Evolutionary conservation across 2,797 vertebrate genomes (phyloP), one percentile per base, ranked within the genome.

Genomic region (Lutjanus argentimaculatus): DNA sequence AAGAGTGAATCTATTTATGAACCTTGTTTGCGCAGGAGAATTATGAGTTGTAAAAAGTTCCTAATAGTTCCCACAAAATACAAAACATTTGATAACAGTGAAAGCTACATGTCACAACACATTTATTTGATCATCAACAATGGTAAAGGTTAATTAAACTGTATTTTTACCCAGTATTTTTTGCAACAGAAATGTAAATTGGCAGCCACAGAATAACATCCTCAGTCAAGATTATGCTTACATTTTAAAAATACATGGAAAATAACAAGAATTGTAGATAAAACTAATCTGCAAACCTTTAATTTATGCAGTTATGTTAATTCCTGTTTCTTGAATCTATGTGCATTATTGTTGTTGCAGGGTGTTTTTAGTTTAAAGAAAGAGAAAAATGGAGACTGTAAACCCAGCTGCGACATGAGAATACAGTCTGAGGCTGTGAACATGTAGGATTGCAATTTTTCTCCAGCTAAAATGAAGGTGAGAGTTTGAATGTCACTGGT

Each of bases 401-500:
- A 55, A 19, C 4, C 11, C 43, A 45, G 30, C 36, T 10, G 13
- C 30, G 43, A 30, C 9, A n/a, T 42, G 17, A 46, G 75, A 75
- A 30, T 25, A 17, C 10, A 22, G 46, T 14, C 30, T n/a, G n/a
- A 46, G n/a, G 56, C 55, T 61, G 12, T 17, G 49, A 59, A n/a
- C 21, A 17, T 48, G 42, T 25, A 17, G 7, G 6, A 51, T 43
- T 49, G 17, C 3, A 65, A 10, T 67, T 48, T 36, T 69, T 57
- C 21, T 69, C 19, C 61, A 16, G 12, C 36, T 55, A 21, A 76
- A 25, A 51, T 42, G 19, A 73, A 63, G 25, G 46, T 51, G 46
- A 73, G 51, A 36, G 19, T 70, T 14, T 75, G 59, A 68, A 49
- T 36, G 75, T 55, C 30, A 58, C 8, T 1, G 22, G 46, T 7